Evolutionary conservation across 2,113 vertebrate species (phyloP).

Genomic region (Casuarius casuarius): DNA sequence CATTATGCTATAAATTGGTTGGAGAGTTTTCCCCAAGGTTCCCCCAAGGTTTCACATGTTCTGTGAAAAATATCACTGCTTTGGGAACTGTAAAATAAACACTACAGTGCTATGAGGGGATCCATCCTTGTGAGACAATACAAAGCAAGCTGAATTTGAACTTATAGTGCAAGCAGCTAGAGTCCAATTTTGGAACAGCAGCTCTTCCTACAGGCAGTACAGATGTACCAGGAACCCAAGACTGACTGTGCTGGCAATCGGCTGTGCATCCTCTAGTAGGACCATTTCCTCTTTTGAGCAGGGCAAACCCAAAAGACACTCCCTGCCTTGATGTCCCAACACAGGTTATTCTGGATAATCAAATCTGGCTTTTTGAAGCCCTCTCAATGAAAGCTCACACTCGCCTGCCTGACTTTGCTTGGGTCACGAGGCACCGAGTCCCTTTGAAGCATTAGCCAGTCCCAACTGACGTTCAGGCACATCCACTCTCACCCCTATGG

Average conservation of each 20-base stretch:
- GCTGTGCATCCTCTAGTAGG: not conserved
- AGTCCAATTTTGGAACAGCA: conserved; percentile 1
- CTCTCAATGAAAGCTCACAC: not conserved
- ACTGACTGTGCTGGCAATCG: not conserved
- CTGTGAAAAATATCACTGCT: not conserved
- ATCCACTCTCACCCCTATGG: not conserved
- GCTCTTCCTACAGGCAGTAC: not conserved
- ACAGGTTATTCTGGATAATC: not conserved
- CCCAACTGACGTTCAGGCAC: not conserved
- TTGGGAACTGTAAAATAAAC: not conserved
- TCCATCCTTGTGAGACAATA: not conserved
- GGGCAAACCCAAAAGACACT: not conserved
- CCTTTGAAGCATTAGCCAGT: not conserved
- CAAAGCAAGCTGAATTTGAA: not conserved
- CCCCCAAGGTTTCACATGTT: not conserved
- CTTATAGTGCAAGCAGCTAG: not conserved
- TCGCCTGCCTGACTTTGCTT: not conserved
- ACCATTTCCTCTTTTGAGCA: not conserved
- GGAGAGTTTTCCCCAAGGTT: not conserved
- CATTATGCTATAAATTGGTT: not conserved
- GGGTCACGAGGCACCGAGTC: not conserved
- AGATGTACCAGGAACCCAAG: not conserved
- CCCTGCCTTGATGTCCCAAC: not conserved
- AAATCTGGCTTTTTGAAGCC: not conserved
- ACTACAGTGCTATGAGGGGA: not conserved